These are phyloP conservation scores for Coelinius sp. DNA, from an alignment of 2,888 invertebrate genomes.

Conservation along the genomic window DNA sequence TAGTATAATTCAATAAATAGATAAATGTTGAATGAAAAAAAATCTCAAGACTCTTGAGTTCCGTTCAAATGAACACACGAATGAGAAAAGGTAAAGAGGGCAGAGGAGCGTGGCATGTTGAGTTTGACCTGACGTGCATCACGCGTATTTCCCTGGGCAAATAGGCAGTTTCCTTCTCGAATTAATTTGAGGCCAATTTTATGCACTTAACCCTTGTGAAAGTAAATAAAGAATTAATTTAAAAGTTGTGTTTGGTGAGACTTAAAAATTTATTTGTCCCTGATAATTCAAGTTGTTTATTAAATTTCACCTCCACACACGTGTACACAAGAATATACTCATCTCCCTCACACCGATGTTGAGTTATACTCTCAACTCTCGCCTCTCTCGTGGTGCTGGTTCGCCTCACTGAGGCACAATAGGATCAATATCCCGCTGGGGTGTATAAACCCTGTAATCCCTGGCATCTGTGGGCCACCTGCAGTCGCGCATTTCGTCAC, in stretches of 20 bases:
- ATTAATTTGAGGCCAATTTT: conserved; percentile 50
- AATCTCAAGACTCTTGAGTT: neutral
- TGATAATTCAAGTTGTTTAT: conserved; percentile 1
- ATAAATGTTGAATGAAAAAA: neutral
- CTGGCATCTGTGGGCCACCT: conserved; percentile 70
- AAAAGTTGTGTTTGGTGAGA: neutral
- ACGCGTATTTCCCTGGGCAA: conserved; percentile 48
- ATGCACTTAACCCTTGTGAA: conserved; percentile 46
- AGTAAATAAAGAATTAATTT: conserved; percentile 50
- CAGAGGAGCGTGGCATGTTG: conserved; percentile 52
- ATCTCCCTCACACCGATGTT: neutral
- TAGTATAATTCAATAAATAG: too few relatives aligned
- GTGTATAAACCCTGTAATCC: conserved; percentile 70
- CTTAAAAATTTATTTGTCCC: neutral
- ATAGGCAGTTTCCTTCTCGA: conserved; percentile 54
- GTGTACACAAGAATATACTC: neutral
- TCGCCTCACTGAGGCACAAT: conserved; percentile 60
- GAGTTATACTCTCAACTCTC: conserved; percentile 23
- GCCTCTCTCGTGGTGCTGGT: conserved; percentile 41
- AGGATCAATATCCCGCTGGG: conserved; percentile 70
- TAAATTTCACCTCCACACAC: neutral
- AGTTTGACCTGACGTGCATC: conserved; percentile 48
- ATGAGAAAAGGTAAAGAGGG: conserved; percentile 30
- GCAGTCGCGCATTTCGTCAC: conserved; percentile 69
- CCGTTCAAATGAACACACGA: conserved; percentile 17